These are phyloP conservation scores for Sycophaga agraensis DNA, from an alignment of 1,140 invertebrate genomes.

Conservation along the genomic window DNA sequence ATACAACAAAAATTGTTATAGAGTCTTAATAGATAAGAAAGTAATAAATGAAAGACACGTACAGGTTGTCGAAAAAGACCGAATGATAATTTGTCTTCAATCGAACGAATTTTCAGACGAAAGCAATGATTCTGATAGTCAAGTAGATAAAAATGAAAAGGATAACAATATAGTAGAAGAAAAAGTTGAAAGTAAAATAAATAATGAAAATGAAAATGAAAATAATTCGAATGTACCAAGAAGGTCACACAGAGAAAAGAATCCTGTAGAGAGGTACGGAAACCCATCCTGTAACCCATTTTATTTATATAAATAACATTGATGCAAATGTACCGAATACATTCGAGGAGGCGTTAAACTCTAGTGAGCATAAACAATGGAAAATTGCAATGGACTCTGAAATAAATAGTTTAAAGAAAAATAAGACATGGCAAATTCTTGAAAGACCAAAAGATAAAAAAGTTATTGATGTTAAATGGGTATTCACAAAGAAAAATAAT, in stretches of 20 bases:
- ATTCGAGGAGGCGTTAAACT: slow-evolving; percentile 14
- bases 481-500: slow-evolving; percentile 16
- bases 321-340: slow-evolving; percentile 6
- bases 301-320: slow-evolving; percentile 13
- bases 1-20: background rate
- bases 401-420: slow-evolving; percentile 18
- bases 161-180: background rate
- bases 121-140: too few species aligned
- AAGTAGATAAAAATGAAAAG: background rate
- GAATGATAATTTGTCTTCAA: background rate
- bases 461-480: slow-evolving; percentile 21
- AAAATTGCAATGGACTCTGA: slow-evolving; percentile 18
- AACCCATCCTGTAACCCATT: background rate
- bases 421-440: slow-evolving; percentile 21
- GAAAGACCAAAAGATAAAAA: slow-evolving; percentile 14
- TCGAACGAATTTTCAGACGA: too few species aligned
- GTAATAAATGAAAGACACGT: background rate
- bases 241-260: background rate
- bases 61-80: background rate
- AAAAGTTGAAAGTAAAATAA: background rate
- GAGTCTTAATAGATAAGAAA: background rate
- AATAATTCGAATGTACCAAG: background rate
- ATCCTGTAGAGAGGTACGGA: background rate
- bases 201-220: background rate
- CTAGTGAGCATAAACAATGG: slow-evolving; percentile 9